Evolutionary conservation across 2,888 invertebrate species (phyloP).

Genomic region (Amorpha juglandis): DNA sequence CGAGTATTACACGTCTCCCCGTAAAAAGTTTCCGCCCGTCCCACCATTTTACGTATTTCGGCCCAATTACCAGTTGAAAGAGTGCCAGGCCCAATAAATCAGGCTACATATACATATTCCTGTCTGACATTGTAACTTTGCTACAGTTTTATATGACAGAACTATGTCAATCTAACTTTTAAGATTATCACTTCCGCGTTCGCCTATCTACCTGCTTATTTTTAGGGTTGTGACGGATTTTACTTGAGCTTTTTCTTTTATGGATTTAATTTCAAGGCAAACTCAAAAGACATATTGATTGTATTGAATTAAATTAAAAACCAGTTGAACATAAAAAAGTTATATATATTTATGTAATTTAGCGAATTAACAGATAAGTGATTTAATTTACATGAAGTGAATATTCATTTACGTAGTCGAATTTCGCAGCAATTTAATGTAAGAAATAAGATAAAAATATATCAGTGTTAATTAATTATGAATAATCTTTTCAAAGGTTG

Average conservation of each 20-base stretch:
- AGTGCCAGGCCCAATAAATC: constrained; percentile 74
- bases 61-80: constrained; percentile 74
- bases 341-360: not conserved
- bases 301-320: not conserved
- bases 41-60: constrained; percentile 64
- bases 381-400: not conserved
- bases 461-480: not conserved
- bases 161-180: constrained; percentile 83
- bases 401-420: not conserved
- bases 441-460: no score
- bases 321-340: not conserved
- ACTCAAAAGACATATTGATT: not conserved
- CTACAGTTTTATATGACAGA: constrained; percentile 72
- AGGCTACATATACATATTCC: constrained; percentile 58
- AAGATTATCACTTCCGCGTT: constrained; percentile 79
- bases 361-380: not conserved
- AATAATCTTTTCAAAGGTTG: not conserved
- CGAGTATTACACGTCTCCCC: constrained; percentile 8
- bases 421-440: not conserved
- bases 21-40: constrained; percentile 55
- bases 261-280: not conserved
- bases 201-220: constrained; percentile 69
- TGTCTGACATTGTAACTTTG: constrained; percentile 71
- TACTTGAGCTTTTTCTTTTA: not conserved
- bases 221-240: constrained; percentile 24